These are phyloP conservation scores for Channa argus DNA, from an alignment of 2,113 vertebrate genomes.

Conservation along the genomic window DNA sequence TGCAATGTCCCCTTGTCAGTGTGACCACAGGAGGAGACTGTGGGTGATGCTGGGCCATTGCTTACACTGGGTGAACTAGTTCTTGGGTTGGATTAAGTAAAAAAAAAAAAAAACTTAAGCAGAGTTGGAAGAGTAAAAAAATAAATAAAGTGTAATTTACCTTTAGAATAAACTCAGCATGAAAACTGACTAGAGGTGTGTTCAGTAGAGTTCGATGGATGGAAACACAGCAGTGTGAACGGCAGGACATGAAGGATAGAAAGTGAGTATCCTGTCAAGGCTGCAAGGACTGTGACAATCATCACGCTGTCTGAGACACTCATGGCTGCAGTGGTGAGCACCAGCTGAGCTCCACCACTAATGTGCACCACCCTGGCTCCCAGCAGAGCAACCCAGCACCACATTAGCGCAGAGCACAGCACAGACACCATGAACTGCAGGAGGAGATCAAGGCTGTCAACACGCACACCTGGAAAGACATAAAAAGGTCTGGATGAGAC, in stretches of 20 bases:
- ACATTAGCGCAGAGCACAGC: constrained; percentile 5
- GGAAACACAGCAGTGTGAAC: neutral
- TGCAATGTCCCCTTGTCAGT: neutral
- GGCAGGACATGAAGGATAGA: neutral
- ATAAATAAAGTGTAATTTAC: too few species aligned
- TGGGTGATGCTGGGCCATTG: neutral
- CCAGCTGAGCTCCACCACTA: neutral
- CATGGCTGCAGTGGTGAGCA: neutral
- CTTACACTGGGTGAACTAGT: neutral
- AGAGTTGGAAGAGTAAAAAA: neutral
- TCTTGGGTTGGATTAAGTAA: neutral
- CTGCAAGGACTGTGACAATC: neutral
- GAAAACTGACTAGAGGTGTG: neutral
- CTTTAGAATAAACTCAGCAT: neutral
- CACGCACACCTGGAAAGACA: constrained; percentile 2
- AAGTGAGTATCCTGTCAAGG: constrained; percentile 7
- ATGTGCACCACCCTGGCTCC: constrained; percentile 1
- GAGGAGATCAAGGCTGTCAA: constrained; percentile 10
- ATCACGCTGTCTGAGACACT: neutral
- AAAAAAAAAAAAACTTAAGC: neutral
- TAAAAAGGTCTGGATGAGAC: too few species aligned
- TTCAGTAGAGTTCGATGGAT: neutral
- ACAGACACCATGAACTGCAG: constrained; percentile 1
- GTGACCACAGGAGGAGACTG: neutral
- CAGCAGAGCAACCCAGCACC: constrained; percentile 8